Conservation (phyloP, 2,888 invertebrate species). For the Agonopterix heracliana region DNA sequence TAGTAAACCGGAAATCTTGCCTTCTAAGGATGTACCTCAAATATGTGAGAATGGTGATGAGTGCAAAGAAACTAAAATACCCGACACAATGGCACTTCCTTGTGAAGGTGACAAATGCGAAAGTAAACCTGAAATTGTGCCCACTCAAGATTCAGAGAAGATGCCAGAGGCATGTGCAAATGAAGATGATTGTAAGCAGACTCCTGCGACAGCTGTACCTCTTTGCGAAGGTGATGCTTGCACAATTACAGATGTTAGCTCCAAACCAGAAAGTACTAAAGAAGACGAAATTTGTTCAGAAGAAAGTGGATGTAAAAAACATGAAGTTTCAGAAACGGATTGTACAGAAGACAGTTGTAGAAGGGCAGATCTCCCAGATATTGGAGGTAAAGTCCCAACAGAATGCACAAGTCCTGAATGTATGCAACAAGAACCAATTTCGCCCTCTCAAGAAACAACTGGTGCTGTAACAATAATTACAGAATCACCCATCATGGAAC, state of each 20-base stretch:
- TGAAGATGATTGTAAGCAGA: conserved; percentile 11
- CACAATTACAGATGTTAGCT: neutral
- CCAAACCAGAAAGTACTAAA: neutral
- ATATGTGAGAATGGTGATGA: conserved; percentile 21
- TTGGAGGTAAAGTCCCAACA: conserved; percentile 23
- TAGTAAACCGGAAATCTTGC: conserved; percentile 11
- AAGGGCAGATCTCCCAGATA: conserved; percentile 29
- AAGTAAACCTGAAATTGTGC: neutral
- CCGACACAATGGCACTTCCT: conserved; percentile 12
- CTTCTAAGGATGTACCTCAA: conserved; percentile 13
- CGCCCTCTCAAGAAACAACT: conserved; percentile 1
- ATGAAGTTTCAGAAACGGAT: conserved; percentile 21
- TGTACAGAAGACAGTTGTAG: conserved; percentile 45
- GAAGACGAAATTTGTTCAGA: conserved; percentile 23
- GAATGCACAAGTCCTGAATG: conserved; percentile 37
- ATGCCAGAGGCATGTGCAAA: conserved; percentile 4
- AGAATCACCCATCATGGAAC: neutral
- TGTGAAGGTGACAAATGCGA: conserved; percentile 28
- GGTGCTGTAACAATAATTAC: neutral
- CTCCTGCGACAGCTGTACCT: conserved; percentile 4
- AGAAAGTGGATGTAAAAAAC: conserved; percentile 23
- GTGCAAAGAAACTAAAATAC: conserved; percentile 17
- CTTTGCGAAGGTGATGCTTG: conserved; percentile 12
- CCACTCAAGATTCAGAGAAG: conserved; percentile 1
- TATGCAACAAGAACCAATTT: conserved; percentile 12